Conservation (phyloP, 2,113 vertebrate genomes). For the Brachionichthys hirsutus region DNA sequence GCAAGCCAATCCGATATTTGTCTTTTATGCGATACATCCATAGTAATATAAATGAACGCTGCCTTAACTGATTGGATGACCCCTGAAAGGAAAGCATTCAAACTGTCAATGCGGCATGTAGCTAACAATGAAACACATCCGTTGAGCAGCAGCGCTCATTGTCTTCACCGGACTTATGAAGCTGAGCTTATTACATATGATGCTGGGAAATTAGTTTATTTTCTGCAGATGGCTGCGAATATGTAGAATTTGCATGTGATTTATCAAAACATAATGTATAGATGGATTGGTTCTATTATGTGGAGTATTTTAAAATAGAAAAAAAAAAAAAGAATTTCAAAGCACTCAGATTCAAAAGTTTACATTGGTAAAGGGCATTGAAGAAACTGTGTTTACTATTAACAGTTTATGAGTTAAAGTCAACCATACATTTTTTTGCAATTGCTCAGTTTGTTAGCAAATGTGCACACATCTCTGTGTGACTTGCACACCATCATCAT, state of each 20-base stretch:
- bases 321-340: conserved; percentile 13
- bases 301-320: not conserved
- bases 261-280: conserved; percentile 8
- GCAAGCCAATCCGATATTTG: conserved; percentile 15
- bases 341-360: conserved; percentile 30
- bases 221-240: not conserved
- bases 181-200: conserved; percentile 19
- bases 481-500: conserved; percentile 41
- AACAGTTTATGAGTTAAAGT: conserved; percentile 44
- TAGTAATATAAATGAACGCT: conserved; percentile 72
- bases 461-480: conserved; percentile 25
- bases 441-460: conserved; percentile 34
- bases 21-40: conserved; percentile 54
- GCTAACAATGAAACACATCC: conserved; percentile 34
- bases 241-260: conserved; percentile 12
- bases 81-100: conserved; percentile 52
- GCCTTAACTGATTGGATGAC: conserved; percentile 86
- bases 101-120: conserved; percentile 56
- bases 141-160: conserved; percentile 18
- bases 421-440: conserved; percentile 23
- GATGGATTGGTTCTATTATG: conserved; percentile 13
- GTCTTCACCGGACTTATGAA: conserved; percentile 19
- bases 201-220: conserved; percentile 15
- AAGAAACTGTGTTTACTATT: conserved; percentile 46
- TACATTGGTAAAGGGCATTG: conserved; percentile 39